Percentiles rank a stretch among this genome's conserved stretches.
phyloP scores from a whole-genome alignment of 2,797 vertebrate species.

The Champsocephalus esox region DNA sequence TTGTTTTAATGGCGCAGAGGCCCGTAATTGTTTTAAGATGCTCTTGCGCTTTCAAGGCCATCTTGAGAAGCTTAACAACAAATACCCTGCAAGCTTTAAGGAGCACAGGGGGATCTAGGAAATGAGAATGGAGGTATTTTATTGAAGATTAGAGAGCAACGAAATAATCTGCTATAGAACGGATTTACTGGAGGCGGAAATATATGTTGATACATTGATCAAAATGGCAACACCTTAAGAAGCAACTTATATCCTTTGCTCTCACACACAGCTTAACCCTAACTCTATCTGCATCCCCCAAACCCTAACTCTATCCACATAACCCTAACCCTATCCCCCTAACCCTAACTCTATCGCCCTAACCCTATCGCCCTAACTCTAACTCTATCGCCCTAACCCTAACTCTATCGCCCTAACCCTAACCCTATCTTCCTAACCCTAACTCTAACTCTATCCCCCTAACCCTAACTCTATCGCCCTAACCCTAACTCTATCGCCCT shows the following conservation, averaged over 20 bases:
- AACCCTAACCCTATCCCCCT: no score
- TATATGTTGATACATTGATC: neutral
- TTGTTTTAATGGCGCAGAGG: conserved; percentile 43
- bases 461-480: no score
- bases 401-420: no score
- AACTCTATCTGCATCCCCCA: no score
- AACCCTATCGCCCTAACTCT: no score
- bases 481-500: no score
- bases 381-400: no score
- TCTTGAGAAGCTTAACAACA: conserved; percentile 50
- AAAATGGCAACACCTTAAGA: neutral
- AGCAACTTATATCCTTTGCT: neutral
- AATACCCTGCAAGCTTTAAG: conserved; percentile 46
- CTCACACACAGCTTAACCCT: neutral
- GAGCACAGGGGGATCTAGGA: conserved; percentile 36
- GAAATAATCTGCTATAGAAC: conserved; percentile 18
- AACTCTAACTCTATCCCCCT: no score
- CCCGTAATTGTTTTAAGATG: conserved; percentile 71
- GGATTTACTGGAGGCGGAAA: conserved; percentile 20
- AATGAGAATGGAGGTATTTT: conserved; percentile 29
- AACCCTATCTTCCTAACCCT: no score
- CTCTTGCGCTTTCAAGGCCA: conserved; percentile 37
- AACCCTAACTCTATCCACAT: no score
- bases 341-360: no score
- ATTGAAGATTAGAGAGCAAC: conserved; percentile 21